Conservation (phyloP, 2,113 vertebrate genomes). For the Urocynchramus pylzowi region DNA sequence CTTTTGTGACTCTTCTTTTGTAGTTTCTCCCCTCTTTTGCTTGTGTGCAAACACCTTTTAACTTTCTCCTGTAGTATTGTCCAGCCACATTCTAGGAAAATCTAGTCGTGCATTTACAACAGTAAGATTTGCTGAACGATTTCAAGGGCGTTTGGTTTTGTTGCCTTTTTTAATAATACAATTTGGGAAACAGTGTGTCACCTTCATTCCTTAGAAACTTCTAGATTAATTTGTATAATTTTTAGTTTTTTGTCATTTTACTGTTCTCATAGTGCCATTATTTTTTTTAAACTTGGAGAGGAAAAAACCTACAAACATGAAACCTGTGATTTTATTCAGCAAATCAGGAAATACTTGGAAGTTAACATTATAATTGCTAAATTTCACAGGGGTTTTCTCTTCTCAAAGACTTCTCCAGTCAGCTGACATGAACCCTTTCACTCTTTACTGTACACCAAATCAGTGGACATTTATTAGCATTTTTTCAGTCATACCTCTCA, state of each 20-base stretch:
- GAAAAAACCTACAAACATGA: rapidly evolving
- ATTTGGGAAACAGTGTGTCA: neutral
- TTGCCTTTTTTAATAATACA: neutral
- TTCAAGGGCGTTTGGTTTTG: neutral
- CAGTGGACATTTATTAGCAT: neutral
- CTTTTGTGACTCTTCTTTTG: neutral
- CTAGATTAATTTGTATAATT: neutral
- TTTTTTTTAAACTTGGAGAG: neutral
- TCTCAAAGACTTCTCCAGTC: neutral
- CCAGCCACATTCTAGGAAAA: neutral
- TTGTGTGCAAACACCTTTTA: neutral
- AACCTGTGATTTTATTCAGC: neutral
- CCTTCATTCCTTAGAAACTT: neutral
- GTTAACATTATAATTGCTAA: neutral
- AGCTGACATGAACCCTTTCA: neutral
- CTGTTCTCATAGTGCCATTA: neutral
- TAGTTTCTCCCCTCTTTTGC: neutral
- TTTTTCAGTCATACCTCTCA: neutral
- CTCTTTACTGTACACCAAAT: neutral
- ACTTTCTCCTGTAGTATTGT: neutral
- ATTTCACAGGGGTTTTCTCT: neutral
- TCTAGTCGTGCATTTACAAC: neutral
- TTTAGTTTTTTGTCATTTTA: neutral
- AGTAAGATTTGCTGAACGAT: neutral
- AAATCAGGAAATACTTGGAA: neutral